phyloP scores from a whole-genome alignment of 2,113 vertebrate genomes.

The Desmodus rotundus region DNA sequence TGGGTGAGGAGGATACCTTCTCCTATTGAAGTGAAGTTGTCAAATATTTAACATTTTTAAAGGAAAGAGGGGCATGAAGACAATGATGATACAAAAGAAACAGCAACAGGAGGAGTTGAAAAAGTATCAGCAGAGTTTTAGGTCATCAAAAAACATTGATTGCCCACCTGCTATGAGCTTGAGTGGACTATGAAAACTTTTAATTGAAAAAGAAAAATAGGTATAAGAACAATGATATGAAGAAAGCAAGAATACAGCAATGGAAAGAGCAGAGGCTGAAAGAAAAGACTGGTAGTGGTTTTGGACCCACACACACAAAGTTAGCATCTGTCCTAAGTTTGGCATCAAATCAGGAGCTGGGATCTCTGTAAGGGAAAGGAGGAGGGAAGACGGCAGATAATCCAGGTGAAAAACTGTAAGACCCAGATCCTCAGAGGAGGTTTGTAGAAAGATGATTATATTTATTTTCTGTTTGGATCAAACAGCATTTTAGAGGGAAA shows the following conservation, averaged over 20 bases:
- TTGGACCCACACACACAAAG: not conserved
- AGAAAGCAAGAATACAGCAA: not conserved
- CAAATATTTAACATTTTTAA: not conserved
- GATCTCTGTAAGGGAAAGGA: not conserved
- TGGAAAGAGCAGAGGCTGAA: not conserved
- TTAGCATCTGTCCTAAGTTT: not conserved
- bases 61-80: not conserved
- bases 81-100: not conserved
- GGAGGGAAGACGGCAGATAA: not conserved
- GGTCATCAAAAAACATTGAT: not conserved
- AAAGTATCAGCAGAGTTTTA: not conserved
- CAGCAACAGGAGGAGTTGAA: not conserved
- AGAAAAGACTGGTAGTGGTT: not conserved
- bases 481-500: not conserved
- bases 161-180: not conserved
- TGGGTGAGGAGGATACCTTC: not conserved
- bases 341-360: not conserved
- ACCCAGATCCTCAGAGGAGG: not conserved
- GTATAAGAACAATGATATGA: not conserved
- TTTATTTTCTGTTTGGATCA: not conserved
- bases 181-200: not conserved
- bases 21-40: not conserved
- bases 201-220: constrained; percentile 3
- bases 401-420: not conserved
- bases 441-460: not conserved